These are phyloP conservation scores for Tychaedon coryphoeus DNA, from an alignment of 2,113 vertebrate genomes.

Conservation along the genomic window DNA sequence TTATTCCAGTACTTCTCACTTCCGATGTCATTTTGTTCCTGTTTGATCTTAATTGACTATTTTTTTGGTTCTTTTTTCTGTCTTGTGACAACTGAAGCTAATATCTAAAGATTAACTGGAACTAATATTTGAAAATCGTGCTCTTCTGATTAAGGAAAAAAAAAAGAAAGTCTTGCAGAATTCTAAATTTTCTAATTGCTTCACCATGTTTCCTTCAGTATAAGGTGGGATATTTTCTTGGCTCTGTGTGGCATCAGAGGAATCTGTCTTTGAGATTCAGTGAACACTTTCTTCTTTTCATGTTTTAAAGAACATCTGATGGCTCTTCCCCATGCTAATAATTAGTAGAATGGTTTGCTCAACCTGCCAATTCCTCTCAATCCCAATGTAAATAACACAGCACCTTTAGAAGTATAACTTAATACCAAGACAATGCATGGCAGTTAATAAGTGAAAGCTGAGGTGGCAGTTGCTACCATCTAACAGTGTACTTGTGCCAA, in stretches of 20 bases:
- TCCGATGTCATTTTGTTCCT: neutral
- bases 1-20: neutral
- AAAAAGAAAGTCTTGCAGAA: neutral
- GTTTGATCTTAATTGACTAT: conserved; percentile 23
- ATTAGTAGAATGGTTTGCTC: neutral
- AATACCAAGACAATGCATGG: neutral
- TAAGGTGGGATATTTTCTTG: neutral
- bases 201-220: neutral
- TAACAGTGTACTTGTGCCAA: neutral
- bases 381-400: neutral
- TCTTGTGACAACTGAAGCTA: conserved; percentile 12
- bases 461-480: neutral
- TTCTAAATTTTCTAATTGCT: neutral
- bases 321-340: neutral
- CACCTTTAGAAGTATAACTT: neutral
- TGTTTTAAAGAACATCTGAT: neutral
- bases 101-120: conserved; percentile 5
- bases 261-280: neutral
- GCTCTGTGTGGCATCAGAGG: neutral
- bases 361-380: neutral
- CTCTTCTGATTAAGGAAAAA: neutral
- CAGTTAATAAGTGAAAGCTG: neutral
- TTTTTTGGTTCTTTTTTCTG: conserved; percentile 20
- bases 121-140: conserved; percentile 4
- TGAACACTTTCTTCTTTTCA: neutral